Evolutionary conservation across 30 jellyfish, hydroid and myxozoan species (phyloP).

Genomic region (Chrysaora quinquecirrha): DNA sequence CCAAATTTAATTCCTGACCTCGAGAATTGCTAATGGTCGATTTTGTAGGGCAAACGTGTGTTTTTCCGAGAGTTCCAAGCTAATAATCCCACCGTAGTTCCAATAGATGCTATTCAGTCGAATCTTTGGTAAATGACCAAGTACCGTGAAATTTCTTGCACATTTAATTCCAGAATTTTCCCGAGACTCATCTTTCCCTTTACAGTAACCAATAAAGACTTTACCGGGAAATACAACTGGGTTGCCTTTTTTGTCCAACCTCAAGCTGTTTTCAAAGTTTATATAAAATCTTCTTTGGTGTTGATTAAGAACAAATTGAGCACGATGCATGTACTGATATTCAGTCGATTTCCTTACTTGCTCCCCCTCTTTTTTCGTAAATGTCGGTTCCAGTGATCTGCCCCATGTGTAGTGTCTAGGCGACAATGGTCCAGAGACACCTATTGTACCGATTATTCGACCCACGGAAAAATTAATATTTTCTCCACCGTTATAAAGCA

Average conservation of each 20-base stretch:
- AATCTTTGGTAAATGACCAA: background rate
- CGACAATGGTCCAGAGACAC: conserved; percentile 56
- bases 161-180: background rate
- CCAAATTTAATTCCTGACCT: no score
- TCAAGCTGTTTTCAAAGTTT: conserved; percentile 29
- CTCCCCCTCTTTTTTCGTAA: background rate
- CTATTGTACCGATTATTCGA: conserved; percentile 58
- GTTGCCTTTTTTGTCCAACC: conserved; percentile 3
- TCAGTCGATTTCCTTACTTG: background rate
- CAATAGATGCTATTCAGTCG: background rate
- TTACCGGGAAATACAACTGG: conserved; percentile 8
- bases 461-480: no score
- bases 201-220: conserved; percentile 7
- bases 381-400: conserved; percentile 34
- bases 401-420: conserved; percentile 40
- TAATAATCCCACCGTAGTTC: background rate
- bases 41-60: background rate
- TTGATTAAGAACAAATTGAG: conserved; percentile 31
- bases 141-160: background rate
- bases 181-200: background rate
- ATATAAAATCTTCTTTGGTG: conserved; percentile 17
- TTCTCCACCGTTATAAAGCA: no score
- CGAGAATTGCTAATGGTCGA: background rate
- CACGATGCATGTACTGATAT: conserved; percentile 3
- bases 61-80: background rate